Conservation (phyloP, 2,113 vertebrate genomes). For the Ochotona princeps region DNA sequence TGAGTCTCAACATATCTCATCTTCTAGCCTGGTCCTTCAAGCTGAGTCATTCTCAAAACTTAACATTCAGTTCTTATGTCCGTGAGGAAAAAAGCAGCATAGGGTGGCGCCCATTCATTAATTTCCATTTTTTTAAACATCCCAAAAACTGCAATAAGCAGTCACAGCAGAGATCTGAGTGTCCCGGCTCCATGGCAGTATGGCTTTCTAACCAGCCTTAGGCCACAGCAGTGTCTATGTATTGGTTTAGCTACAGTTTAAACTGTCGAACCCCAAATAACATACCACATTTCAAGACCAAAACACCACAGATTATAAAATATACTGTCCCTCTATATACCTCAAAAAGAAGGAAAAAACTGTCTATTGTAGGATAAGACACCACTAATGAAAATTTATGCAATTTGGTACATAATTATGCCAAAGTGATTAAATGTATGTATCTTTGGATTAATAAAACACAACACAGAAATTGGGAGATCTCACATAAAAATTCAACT, state of each 20-base stretch:
- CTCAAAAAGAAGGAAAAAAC: not conserved
- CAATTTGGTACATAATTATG: not conserved
- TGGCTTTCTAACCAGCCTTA: not conserved
- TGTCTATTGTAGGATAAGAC: not conserved
- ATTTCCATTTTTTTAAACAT: not conserved
- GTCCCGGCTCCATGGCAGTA: not conserved
- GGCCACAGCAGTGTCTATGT: not conserved
- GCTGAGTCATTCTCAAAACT: not conserved
- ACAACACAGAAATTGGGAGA: not conserved
- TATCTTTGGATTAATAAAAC: not conserved
- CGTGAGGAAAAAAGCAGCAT: rapidly evolving
- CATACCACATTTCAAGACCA: not conserved
- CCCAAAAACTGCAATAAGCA: not conserved
- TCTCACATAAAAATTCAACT: constrained; percentile 13
- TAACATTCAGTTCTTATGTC: not conserved
- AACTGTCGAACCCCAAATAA: not conserved
- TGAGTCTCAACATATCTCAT: too few species aligned
- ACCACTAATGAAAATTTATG: not conserved
- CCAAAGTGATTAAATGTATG: not conserved
- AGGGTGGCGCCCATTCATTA: not conserved
- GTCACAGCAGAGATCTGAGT: not conserved
- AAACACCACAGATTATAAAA: not conserved
- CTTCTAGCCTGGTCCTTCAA: too few species aligned
- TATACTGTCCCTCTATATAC: not conserved
- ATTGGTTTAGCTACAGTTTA: not conserved